Evolutionary conservation across 2,113 vertebrate genomes (phyloP), one percentile per base, ranked within the genome.

Genomic region (Sarotherodon lohbergeri): DNA sequence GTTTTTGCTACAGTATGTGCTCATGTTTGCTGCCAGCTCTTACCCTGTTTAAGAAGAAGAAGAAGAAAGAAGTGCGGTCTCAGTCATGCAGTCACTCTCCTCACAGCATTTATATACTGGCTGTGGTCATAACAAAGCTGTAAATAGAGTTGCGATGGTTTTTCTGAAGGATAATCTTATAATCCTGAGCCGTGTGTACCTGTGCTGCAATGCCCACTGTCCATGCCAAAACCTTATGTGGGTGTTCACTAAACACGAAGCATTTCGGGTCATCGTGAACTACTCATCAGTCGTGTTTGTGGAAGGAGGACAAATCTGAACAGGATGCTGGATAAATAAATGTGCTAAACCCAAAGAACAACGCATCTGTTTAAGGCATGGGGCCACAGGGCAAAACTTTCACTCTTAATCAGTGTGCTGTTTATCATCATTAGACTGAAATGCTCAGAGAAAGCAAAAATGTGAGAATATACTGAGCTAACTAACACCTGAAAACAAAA

Each of bases 61-160:
- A 63, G 29, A 63, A 89, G 91, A 14, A 41, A 91, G 83, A 17
- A 32, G 17, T 91, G 89, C 88, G 9, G 78, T 81, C 80, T 80
- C 86, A 88, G 81, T 87, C 61, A 29, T 59, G 13, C 39, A 46
- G 39, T 3, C 63, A 12, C 3, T 55, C 48, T 78, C 17, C 22
- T 22, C 24, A 1, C 78, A 1, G 39, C 1, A 52, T 57, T 93
- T 93, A 85, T 90, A 90, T 89, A 82, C 52, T 83, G 2, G 61
- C 54, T 8, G 2, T 1, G n/a, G 7, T 81, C 27, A 17, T 22
- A 11, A 39, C 86, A 93, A 87, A 94, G 86, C 85, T 3, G 8
- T 3, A 85, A 83, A 87, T 85, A 22, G 11, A 50, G 82, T 1
- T 81, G 81, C 63, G 71, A 34, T 41, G 43, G 17, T 17, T 87